Base-by-base conservation (phyloP, 2,113 vertebrate genomes). In the Pluvialis apricaria region DNA sequence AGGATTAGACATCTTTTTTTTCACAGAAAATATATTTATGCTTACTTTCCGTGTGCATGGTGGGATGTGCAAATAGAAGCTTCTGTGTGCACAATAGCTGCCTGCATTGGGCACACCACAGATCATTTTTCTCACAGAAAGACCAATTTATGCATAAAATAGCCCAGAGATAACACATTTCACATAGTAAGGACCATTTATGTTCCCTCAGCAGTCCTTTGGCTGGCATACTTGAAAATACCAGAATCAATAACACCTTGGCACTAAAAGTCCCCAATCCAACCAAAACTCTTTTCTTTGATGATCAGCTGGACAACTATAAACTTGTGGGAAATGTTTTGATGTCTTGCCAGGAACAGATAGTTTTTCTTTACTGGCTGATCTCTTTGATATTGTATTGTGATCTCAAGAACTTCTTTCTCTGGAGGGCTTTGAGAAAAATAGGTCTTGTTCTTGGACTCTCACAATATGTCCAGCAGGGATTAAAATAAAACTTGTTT, bases 401-500 rank as follows among this genome's bases (percentile, higher is more conserved):
- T 91, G 86, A 89, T 91, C 92, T 95, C 92, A 92, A 89, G 62
- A 96, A 77, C 58, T 70, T 66, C 86, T 78, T 80, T 45, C 84
- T 96, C 78, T 88, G 57, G 58, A 90, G 79, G 51, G 42, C 66
- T 91, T 92, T 76, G 86, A 95, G 95, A 95, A 96, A 97, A 95
- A 92, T 54, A 95, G 66, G 55, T 92, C 91, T 85, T 76, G 86
- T 80, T 94, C 86, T 94, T 95, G 51, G 84, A 95, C 86, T 85
- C 70, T 95, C 75, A 80, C 49, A 95, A 40, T 80, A 54, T 29
- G 18, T 89, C 92, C 84, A 92, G 70, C 62, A 90, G 94, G 84
- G 91, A 96, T 94, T 96, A 94, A 97, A 97, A 97, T 94, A 95
- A 95, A 85, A 91, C 69, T 97, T 97, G 88, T 96, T 95, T 96